These are phyloP conservation scores for Helicoverpa assulta DNA, from an alignment of 2,888 invertebrate species.

Conservation along the genomic window DNA sequence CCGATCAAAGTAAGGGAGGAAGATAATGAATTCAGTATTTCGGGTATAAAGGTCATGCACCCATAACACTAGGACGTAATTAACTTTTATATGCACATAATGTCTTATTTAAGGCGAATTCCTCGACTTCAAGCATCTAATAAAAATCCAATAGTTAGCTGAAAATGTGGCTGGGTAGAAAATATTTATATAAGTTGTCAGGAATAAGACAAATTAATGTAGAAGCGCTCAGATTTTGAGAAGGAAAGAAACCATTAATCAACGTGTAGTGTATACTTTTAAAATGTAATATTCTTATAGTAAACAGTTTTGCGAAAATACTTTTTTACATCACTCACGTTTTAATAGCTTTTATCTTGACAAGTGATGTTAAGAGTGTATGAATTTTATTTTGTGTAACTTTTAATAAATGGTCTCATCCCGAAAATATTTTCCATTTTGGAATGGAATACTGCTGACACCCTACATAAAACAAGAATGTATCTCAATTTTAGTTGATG, in stretches of 20 bases:
- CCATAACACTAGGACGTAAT: too few relatives aligned
- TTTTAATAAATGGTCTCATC: background rate
- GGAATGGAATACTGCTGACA: too few relatives aligned
- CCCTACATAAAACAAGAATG: too few relatives aligned
- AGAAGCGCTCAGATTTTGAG: slow-evolving; percentile 51
- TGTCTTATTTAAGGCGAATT: too few relatives aligned
- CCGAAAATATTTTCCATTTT: too few relatives aligned
- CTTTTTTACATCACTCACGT: background rate
- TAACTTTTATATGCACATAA: too few relatives aligned
- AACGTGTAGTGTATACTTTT: slow-evolving; percentile 16
- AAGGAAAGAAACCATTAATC: slow-evolving; percentile 40
- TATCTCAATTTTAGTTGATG: too few relatives aligned
- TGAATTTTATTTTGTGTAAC: background rate
- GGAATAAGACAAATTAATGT: slow-evolving; percentile 59
- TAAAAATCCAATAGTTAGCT: slow-evolving; percentile 1
- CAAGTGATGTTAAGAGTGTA: background rate
- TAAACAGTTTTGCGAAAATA: slow-evolving; percentile 6
- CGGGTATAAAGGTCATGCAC: too few relatives aligned
- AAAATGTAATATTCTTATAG: background rate
- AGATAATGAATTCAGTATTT: too few relatives aligned
- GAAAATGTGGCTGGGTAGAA: slow-evolving; percentile 36
- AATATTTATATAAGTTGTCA: slow-evolving; percentile 53
- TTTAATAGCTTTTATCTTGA: slow-evolving; percentile 9
- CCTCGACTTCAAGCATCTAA: background rate
- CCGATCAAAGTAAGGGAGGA: too few relatives aligned